Conservation (phyloP, 2,113 vertebrate genomes). For the Anseranas semipalmata region DNA sequence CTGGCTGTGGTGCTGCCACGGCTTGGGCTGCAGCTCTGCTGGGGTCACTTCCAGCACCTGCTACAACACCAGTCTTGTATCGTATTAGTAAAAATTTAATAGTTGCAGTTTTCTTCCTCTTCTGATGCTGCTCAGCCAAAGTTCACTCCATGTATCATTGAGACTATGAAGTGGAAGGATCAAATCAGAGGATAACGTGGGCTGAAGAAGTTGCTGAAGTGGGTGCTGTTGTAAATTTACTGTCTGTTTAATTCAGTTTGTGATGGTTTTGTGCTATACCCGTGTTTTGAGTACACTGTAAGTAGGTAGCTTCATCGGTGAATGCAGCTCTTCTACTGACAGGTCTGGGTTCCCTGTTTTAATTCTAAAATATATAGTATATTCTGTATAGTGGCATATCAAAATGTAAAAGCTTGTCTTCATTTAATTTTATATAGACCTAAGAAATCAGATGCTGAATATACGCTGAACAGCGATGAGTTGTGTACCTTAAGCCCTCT, state of each 20-base stretch:
- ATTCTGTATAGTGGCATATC: background rate
- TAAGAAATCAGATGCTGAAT: background rate
- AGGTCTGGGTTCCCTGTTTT: background rate
- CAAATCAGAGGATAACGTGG: accelerated
- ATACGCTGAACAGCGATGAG: background rate
- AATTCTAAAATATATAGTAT: background rate
- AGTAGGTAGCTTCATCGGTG: background rate
- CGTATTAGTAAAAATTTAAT: background rate
- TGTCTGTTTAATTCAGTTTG: background rate
- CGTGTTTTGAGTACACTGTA: background rate
- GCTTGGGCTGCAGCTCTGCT: background rate
- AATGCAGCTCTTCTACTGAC: background rate
- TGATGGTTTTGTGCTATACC: background rate
- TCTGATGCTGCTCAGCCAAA: background rate
- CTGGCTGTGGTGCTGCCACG: accelerated
- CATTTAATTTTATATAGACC: background rate
- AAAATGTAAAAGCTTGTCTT: too few relatives aligned
- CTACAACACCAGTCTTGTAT: accelerated
- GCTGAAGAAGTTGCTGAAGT: background rate
- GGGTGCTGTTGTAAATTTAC: background rate
- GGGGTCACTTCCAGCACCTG: accelerated
- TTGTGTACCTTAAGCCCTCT: background rate
- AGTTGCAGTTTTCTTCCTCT: background rate
- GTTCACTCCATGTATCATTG: accelerated
- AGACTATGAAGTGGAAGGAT: background rate